Conservation (phyloP, 30 jellyfish, hydroid and myxozoan genomes). For the Aurelia sp. region DNA sequence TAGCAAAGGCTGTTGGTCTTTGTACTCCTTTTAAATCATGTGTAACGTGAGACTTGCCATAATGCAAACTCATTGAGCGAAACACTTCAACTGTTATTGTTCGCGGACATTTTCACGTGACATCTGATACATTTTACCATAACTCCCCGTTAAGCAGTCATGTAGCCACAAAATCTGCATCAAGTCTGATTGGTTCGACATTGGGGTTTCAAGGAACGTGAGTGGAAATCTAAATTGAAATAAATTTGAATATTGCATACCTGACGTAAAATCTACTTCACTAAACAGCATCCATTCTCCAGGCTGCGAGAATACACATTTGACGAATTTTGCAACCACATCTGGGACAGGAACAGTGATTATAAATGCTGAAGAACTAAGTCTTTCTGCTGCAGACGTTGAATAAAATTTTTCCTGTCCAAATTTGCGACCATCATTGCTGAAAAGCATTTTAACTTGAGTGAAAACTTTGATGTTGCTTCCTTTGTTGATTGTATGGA, state of each 20-base stretch:
- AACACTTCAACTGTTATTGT: too few relatives aligned
- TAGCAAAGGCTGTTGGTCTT: too few relatives aligned
- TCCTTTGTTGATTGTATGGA: conserved; percentile 75
- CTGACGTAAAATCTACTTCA: conserved; percentile 85
- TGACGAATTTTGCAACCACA: conserved; percentile 51
- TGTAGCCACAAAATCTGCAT: too few relatives aligned
- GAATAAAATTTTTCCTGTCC: conserved; percentile 41
- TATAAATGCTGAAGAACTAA: conserved; percentile 70
- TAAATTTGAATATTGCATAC: not conserved
- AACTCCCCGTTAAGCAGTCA: too few relatives aligned
- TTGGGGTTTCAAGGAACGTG: too few relatives aligned
- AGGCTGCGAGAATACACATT: conserved; percentile 64
- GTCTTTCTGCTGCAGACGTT: conserved; percentile 74
- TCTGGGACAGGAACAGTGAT: conserved; percentile 56
- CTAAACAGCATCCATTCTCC: conserved; percentile 80
- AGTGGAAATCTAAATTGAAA: too few relatives aligned
- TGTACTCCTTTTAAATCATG: too few relatives aligned
- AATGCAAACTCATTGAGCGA: too few relatives aligned
- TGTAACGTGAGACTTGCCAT: too few relatives aligned
- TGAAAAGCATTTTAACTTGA: conserved; percentile 61
- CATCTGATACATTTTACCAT: too few relatives aligned
- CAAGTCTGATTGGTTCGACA: too few relatives aligned
- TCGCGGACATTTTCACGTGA: too few relatives aligned
- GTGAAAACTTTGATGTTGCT: conserved; percentile 63
- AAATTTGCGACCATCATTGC: conserved; percentile 68